These are phyloP conservation scores for Molossus alvarezi DNA, from an alignment of 2,797 vertebrate species.

Conservation along the genomic window DNA sequence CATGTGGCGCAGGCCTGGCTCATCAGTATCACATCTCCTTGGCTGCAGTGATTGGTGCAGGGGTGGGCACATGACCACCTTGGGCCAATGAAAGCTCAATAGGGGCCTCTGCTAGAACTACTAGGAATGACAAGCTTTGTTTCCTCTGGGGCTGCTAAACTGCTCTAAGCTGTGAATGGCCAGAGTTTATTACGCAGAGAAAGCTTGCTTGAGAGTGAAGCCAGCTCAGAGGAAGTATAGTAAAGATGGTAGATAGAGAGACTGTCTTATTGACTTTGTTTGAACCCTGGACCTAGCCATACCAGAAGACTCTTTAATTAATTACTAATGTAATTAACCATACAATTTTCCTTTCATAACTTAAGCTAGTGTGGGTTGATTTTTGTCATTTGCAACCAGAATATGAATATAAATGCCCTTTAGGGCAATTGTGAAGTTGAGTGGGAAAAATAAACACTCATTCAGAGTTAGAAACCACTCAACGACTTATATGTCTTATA, in stretches of 20 bases:
- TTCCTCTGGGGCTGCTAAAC: background rate
- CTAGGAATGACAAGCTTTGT: background rate
- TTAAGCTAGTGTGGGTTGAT: background rate
- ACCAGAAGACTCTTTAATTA: background rate
- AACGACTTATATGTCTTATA: background rate
- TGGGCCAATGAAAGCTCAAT: background rate
- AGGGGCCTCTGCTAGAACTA: background rate
- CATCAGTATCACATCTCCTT: background rate
- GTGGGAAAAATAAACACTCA: background rate
- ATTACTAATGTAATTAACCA: slow-evolving; percentile 15
- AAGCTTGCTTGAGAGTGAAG: background rate
- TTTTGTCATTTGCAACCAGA: background rate
- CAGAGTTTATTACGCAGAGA: background rate
- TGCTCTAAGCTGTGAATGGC: background rate
- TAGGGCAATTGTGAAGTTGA: background rate
- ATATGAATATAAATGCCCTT: background rate
- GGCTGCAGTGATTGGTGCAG: background rate
- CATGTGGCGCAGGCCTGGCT: background rate
- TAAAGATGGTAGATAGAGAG: background rate
- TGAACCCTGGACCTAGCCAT: background rate
- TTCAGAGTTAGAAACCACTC: background rate
- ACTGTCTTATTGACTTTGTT: background rate
- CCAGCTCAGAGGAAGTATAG: background rate
- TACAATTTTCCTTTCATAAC: background rate
- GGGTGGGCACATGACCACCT: background rate